These are phyloP conservation scores for Idaea dimidiata DNA, from an alignment of 2,888 invertebrate species.

Conservation along the genomic window DNA sequence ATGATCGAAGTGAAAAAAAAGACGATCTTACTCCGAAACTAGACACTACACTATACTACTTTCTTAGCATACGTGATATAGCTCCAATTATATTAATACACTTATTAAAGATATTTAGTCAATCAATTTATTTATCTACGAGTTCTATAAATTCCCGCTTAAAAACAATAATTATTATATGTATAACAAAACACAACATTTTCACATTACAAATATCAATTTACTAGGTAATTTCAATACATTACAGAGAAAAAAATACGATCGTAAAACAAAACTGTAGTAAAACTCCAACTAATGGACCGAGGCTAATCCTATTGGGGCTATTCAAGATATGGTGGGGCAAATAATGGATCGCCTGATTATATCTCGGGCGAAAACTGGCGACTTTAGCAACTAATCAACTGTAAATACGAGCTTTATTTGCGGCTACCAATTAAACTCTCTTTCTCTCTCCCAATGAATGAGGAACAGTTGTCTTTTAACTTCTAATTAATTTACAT, in stretches of 20 bases:
- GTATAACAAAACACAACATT: constrained; percentile 11
- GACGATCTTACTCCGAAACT: no score
- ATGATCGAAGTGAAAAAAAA: no score
- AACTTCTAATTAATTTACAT: no score
- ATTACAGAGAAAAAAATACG: constrained; percentile 66
- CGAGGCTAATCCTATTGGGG: constrained; percentile 60
- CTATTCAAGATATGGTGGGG: constrained; percentile 57
- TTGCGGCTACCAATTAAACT: not conserved
- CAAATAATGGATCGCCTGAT: constrained; percentile 65
- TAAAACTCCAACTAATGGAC: constrained; percentile 67
- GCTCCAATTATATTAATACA: no score
- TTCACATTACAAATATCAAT: constrained; percentile 19
- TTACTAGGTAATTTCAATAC: constrained; percentile 61
- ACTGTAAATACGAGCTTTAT: not conserved
- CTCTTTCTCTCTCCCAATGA: not conserved
- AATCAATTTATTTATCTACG: no score
- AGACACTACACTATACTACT: no score
- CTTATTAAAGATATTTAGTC: no score
- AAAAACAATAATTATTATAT: not conserved
- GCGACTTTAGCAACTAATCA: constrained; percentile 44
- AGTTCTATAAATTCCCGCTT: no score
- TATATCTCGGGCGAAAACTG: constrained; percentile 48
- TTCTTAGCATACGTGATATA: no score
- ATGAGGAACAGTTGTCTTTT: not conserved
- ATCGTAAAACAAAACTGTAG: constrained; percentile 71